Base-by-base conservation (phyloP, 2,797 vertebrate species). In the Melanotaenia nigrans region DNA sequence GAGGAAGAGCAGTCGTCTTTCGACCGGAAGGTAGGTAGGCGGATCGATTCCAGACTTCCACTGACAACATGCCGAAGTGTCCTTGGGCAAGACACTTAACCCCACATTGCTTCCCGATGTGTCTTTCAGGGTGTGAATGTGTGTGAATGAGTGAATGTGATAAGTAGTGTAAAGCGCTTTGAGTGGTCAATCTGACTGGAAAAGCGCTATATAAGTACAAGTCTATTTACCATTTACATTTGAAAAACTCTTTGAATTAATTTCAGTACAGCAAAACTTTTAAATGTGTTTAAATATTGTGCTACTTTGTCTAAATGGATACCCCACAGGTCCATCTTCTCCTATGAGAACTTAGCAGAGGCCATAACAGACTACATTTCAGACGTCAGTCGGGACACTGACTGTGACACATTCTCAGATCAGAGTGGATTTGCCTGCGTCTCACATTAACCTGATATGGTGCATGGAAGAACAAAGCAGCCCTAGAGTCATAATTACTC, bases 401-500 rank as follows among this genome's bases (percentile, higher is more conserved):
- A 68, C 1, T 3, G 65, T 65, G 75, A 85, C 71, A 56, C 28
- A 6, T 55, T 60, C 28, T 78, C 35, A 12, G 73, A 82, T 77
- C 77, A 45, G 73, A 74, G 67, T 40, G 79, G 77, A 82, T 86
- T 72, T 13, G 40, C 78, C 81, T 71, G 80, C 80, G 85, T 61
- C 79, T 71, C 61, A 65, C 70, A 73, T 77, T 68, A 73, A 64
- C 75, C 78, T 70, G 81, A 81, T 69, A 63, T 68, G 24, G 51
- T 75, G 84, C 22, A 79, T 71, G 79, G 81, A 85, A 85, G 86
- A 87, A 77, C 76, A 61, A 73, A 88, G 83, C 65, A 62, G 83
- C 88, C 89, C 85, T 83, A 49, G 89, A 88, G 89, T 89, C 81
- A 87, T 90, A 90, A 92, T 92, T 91, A 92, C 87, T 84, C 85